These are phyloP conservation scores for Brachionus asplanchnoidis DNA, from an alignment of 1,140 invertebrate genomes.

Conservation along the genomic window DNA sequence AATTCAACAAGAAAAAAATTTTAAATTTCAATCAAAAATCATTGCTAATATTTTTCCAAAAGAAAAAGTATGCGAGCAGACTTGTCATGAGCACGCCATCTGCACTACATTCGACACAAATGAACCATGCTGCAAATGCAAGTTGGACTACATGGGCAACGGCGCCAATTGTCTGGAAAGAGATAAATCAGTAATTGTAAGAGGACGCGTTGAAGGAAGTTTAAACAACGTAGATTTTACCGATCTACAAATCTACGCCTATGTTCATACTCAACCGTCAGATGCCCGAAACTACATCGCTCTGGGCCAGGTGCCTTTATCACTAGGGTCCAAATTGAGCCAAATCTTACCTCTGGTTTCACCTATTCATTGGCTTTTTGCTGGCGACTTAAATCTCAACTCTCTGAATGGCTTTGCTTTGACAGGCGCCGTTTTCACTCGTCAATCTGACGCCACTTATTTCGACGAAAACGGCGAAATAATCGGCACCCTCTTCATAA, in stretches of 20 bases:
- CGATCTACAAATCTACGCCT: not conserved
- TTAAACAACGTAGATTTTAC: not conserved
- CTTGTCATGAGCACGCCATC: not conserved
- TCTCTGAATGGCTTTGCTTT: slow-evolving; percentile 23
- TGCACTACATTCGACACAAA: not conserved
- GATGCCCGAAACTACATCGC: slow-evolving; percentile 32
- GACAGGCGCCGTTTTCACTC: slow-evolving; percentile 24
- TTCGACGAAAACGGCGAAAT: slow-evolving; percentile 16
- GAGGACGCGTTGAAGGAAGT: not conserved
- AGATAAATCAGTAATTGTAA: slow-evolving; percentile 11
- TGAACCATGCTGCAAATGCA: slow-evolving; percentile 34
- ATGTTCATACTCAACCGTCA: slow-evolving; percentile 10
- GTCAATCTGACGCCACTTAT: slow-evolving; percentile 21
- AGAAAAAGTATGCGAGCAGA: not conserved
- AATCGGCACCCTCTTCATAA: slow-evolving; percentile 6
- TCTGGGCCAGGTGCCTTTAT: not conserved
- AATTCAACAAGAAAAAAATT: not conserved
- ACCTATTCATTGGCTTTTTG: slow-evolving; percentile 39
- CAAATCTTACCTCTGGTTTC: not conserved
- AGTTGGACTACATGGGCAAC: not conserved
- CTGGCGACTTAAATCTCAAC: not conserved
- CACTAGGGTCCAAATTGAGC: not conserved
- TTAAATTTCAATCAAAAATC: not conserved
- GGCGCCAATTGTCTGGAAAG: slow-evolving; percentile 16
- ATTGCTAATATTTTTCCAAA: not conserved